Evolutionary conservation across 2,888 invertebrate species (phyloP), one percentile per base, ranked within the genome.

Genomic region (Epinotia demarniana): DNA sequence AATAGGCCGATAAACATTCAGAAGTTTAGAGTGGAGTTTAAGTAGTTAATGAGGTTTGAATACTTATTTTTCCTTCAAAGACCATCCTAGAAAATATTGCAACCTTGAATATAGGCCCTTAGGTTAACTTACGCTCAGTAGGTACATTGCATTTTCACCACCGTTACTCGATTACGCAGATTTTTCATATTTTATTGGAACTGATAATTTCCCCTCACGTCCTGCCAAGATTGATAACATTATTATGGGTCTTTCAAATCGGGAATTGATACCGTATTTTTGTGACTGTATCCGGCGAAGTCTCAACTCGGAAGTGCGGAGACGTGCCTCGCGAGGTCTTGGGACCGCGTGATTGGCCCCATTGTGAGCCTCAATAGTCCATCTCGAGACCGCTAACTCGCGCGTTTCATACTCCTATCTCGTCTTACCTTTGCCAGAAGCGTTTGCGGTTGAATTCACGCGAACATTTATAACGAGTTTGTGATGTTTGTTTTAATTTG

Each of bases 351-450:
- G 93, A 93, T 93, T 93, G 93, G 89, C 87, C 85, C 89, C 85
- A 92, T 93, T 93, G 93, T 93, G 83, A 85, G 83, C 85, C 79
- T 91, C 89, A 91, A 91, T 90, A 89, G 88, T 86, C 90, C 86
- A 87, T 85, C 87, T 86, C 82, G 83, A 84, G 85, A 82, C 87
- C 87, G 87, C 88, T 86, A 89, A 87, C 87, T 86, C 85, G 84
- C 85, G 82, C 86, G 82, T 83, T 86, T 84, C 84, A 83, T 83
- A 80, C 79, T 81, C 79, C 58, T 78, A 80, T 79, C 78, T n/a
- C 70, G 77, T 78, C 79, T 72, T 73, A 79, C 74, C 75, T 74
- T 66, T 69, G 67, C 68, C 69, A 75, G 61, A 58, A 67, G 75
- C 75, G 60, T 63, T 55, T 72, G 71, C 67, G 66, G 75, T 75